Conservation (phyloP, 2,797 vertebrate species). For the Cyprinella venusta region DNA sequence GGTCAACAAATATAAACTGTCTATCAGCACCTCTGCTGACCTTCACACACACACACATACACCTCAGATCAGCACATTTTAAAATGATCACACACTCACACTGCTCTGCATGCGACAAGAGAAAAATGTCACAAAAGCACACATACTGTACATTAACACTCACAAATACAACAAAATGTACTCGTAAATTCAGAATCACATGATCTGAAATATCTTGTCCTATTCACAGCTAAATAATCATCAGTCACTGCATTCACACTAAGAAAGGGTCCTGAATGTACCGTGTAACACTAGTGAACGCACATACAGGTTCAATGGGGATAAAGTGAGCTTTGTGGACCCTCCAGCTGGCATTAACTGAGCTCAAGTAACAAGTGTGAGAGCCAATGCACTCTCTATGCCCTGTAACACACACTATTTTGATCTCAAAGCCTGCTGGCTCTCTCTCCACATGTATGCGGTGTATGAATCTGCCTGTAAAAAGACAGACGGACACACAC, state of each 20-base stretch:
- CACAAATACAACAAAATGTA: not conserved
- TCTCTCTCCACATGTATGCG: not conserved
- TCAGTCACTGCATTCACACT: not conserved
- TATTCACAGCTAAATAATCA: not conserved
- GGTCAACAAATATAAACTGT: slow-evolving; percentile 67
- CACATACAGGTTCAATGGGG: slow-evolving; percentile 69
- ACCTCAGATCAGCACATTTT: slow-evolving; percentile 50
- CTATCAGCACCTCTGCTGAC: slow-evolving; percentile 68
- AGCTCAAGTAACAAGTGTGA: slow-evolving; percentile 80
- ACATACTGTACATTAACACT: not conserved
- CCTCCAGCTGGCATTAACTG: slow-evolving; percentile 58
- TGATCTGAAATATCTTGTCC: not conserved
- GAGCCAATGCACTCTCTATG: slow-evolving; percentile 64
- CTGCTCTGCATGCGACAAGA: slow-evolving; percentile 5
- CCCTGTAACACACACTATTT: slow-evolving; percentile 31
- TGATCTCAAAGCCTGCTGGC: slow-evolving; percentile 12
- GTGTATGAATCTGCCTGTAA: slow-evolving; percentile 26
- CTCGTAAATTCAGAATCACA: not conserved
- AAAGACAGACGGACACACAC: slow-evolving; percentile 30
- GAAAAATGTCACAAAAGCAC: slow-evolving; percentile 14
- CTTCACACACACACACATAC: slow-evolving; percentile 50
- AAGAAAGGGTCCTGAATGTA: slow-evolving; percentile 19
- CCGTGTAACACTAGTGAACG: slow-evolving; percentile 28
- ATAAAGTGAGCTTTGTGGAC: slow-evolving; percentile 76
- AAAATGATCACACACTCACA: slow-evolving; percentile 44